Evolutionary conservation across 2,888 invertebrate genomes (phyloP), one percentile per base, ranked within the genome.

Genomic region (Calameuta filiformis): DNA sequence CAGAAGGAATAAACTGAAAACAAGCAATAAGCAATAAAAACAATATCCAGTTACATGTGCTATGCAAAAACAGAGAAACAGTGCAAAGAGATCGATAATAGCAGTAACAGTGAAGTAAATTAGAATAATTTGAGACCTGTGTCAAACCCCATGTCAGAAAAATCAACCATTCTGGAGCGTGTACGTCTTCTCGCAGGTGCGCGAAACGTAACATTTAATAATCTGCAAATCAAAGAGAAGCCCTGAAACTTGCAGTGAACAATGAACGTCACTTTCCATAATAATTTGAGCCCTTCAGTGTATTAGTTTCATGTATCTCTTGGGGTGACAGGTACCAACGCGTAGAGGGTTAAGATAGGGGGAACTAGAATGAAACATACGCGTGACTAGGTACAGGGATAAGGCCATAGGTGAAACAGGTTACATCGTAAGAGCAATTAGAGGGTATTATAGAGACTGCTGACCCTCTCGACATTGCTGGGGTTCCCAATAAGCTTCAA

Each of bases 281-380:
- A 79, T 76, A 75, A 79, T 69, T 23, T 12, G 75, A 73, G 78
- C 84, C 81, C 86, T 78, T 83, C 77, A 79, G 81, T 84, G 68
- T 75, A 76, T 77, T 56, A 68, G 76, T 79, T 83, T 77, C 83
- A 81, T 86, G 86, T 88, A 88, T 87, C 87, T 88, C 84, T 84
- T 81, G 81, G 85, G 87, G 85, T 82, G 86, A 85, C 90, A 89
- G 90, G 89, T 90, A 90, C 89, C 87, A 87, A 89, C 85, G 86
- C 83, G 30, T 73, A 85, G 71, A 71, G 73, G 78, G 74, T 75
- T 71, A 35, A 69, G 73, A n/a, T n/a, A 68, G 79, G 35, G 78
- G 87, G 85, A 85, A 71, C 71, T 83, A 82, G 86, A 87, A 87
- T 85, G 85, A 86, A 85, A 85, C 81, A 82, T 79, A 89, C 87